Conservation (phyloP, 2,888 invertebrate genomes). For the Cartodere bifasciata region DNA sequence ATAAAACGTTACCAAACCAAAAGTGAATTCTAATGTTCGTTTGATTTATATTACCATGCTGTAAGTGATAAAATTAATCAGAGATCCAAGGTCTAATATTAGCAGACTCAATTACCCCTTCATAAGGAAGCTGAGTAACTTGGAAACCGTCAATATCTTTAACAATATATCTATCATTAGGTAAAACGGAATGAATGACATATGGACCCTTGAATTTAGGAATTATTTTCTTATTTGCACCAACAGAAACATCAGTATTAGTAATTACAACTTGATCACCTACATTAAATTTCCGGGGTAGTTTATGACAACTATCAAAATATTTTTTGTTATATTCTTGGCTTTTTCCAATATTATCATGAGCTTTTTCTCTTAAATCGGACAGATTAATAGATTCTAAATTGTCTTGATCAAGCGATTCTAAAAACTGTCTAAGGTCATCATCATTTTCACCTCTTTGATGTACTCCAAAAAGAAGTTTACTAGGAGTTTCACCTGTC, state of each 20-base stretch:
- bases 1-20: no score
- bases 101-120: no score
- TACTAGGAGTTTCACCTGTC: conserved; percentile 21
- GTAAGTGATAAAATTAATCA: no score
- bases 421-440: conserved; percentile 12
- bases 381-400: conserved; percentile 13
- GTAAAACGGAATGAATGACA: conserved; percentile 11
- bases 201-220: conserved; percentile 18
- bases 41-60: no score
- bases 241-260: conserved; percentile 16
- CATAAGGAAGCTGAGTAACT: conserved; percentile 14
- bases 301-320: conserved; percentile 20
- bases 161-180: conserved; percentile 16
- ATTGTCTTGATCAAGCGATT: conserved; percentile 11
- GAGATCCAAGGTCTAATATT: no score
- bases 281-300: conserved; percentile 11
- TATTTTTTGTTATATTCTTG: conserved; percentile 18
- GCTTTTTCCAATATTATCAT: conserved; percentile 13
- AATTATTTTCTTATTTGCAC: conserved; percentile 17
- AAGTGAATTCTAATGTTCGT: no score
- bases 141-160: conserved; percentile 18
- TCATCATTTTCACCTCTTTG: conserved; percentile 19
- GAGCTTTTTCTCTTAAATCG: conserved; percentile 11
- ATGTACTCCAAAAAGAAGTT: conserved; percentile 19
- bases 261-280: conserved; percentile 17